Evolutionary conservation across 2,113 vertebrate genomes (phyloP).

Genomic region (Coptodon rendalli): DNA sequence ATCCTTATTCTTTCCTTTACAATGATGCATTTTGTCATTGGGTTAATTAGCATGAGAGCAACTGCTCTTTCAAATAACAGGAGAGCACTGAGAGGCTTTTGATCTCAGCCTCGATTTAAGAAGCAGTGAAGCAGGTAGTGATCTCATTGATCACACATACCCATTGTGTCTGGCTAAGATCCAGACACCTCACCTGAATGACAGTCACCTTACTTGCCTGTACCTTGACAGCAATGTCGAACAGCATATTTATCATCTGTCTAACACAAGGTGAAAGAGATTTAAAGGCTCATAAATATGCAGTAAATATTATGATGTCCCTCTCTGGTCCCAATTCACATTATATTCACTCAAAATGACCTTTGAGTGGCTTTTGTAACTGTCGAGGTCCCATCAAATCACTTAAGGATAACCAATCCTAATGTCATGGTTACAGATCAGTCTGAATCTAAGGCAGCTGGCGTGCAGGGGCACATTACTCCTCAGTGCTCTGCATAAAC

Average conservation of each 20-base stretch:
- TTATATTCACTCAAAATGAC: neutral
- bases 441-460: neutral
- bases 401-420: neutral
- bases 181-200: neutral
- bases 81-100: neutral
- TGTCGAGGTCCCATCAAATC: neutral
- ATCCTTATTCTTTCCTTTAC: neutral
- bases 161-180: neutral
- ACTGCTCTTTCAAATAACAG: neutral
- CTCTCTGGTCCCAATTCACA: neutral
- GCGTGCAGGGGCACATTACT: neutral
- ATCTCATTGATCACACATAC: neutral
- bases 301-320: neutral
- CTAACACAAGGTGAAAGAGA: neutral
- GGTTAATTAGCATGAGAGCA: neutral
- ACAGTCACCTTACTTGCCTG: conserved; percentile 5
- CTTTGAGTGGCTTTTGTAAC: neutral
- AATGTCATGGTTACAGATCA: neutral
- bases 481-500: neutral
- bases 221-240: neutral
- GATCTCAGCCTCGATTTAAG: neutral
- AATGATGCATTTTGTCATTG: neutral
- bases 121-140: neutral
- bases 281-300: neutral
- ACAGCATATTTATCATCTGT: neutral